These are phyloP conservation scores for Drosophila tani DNA, from an alignment of 1,140 invertebrate species.

Conservation along the genomic window DNA sequence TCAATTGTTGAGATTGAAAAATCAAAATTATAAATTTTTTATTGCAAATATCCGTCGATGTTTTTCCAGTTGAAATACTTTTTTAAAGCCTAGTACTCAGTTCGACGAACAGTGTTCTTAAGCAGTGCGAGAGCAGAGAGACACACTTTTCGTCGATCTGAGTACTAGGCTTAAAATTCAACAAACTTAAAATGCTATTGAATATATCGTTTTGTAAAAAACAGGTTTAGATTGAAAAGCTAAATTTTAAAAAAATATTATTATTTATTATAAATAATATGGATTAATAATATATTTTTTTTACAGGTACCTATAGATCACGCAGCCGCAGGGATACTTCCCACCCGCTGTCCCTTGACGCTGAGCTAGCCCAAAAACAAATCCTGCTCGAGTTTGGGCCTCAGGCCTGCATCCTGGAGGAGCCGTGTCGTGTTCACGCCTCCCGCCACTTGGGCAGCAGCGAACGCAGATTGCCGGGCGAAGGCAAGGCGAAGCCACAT, in stretches of 20 bases:
- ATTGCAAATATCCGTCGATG: background rate
- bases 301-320: conserved; percentile 88
- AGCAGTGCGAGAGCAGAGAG: too few species aligned
- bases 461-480: conserved; percentile 53
- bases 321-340: conserved; percentile 85
- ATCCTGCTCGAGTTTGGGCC: conserved; percentile 88
- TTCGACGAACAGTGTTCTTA: too few species aligned
- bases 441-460: conserved; percentile 75
- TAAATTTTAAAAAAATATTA: too few species aligned
- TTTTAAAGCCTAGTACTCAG: background rate
- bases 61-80: too few species aligned
- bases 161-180: too few species aligned
- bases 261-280: background rate
- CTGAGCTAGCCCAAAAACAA: conserved; percentile 88
- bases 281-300: background rate
- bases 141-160: too few species aligned
- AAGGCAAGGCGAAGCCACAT: conserved; percentile 64
- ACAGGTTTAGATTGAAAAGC: too few species aligned
- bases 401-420: conserved; percentile 89
- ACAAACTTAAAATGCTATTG: too few species aligned
- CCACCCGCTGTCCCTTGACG: conserved; percentile 85
- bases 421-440: conserved; percentile 88
- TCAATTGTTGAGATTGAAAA: background rate
- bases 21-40: background rate
- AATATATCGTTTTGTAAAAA: too few species aligned